A percentile compares a stretch with the other conserved stretches of the same genome.
phyloP scores from a whole-genome alignment of 2,113 vertebrate species.

The Myanophis thanlyinensis region DNA sequence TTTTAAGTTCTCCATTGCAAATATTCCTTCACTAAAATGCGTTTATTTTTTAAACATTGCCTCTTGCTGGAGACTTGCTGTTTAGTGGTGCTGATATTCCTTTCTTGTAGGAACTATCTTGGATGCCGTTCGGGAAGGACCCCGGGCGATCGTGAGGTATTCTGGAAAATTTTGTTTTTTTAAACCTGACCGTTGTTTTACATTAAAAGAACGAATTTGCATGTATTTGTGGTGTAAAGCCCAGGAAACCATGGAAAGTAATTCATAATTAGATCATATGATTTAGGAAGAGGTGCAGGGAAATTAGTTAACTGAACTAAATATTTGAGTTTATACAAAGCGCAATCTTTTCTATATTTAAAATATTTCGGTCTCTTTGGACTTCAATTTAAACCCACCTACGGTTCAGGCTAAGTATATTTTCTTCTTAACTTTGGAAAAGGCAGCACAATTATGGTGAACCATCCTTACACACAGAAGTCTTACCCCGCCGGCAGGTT shows the following conservation, averaged over 20 bases:
- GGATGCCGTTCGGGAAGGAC: neutral
- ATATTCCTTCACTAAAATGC: neutral
- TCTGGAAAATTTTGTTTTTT: neutral
- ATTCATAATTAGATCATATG: neutral
- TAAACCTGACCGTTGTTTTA: neutral
- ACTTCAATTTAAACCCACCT: neutral
- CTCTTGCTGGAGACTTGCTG: neutral
- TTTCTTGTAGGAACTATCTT: neutral
- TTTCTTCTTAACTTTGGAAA: neutral
- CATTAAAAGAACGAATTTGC: neutral
- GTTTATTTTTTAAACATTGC: neutral
- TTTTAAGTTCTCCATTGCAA: neutral
- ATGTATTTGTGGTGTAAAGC: neutral
- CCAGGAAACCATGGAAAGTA: neutral
- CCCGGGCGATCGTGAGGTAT: neutral
- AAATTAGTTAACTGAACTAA: neutral
- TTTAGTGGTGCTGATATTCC: neutral
- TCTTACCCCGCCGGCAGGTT: neutral
- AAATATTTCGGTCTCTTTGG: neutral
- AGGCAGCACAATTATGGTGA: neutral
- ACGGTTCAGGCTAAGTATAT: neutral
- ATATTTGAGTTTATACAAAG: neutral
- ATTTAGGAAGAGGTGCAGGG: neutral
- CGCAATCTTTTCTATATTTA: neutral
- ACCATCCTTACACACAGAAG: neutral